Conservation (phyloP, 1,140 invertebrate species). For the Cyphomyrmex costatus region DNA sequence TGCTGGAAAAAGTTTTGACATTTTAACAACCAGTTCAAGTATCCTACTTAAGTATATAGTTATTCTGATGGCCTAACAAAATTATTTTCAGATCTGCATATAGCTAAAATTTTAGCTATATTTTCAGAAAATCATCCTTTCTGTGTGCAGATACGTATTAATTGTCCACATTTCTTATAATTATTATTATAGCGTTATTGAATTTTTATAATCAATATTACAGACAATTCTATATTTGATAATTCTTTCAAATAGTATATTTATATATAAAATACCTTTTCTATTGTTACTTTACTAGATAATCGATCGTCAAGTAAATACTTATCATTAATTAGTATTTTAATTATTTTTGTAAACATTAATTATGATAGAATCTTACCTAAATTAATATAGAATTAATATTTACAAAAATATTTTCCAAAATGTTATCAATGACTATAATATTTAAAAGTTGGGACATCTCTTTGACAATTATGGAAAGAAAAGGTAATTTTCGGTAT, state of each 20-base stretch:
- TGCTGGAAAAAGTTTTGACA: too few species aligned
- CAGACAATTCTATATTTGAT: neutral
- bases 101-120: too few species aligned
- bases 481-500: neutral
- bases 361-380: neutral
- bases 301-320: too few species aligned
- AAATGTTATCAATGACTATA: neutral
- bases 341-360: neutral
- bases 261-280: neutral
- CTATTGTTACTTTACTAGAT: neutral
- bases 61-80: too few species aligned
- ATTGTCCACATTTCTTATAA: neutral
- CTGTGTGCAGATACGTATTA: neutral
- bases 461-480: neutral
- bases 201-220: too few species aligned
- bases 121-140: too few species aligned
- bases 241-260: neutral
- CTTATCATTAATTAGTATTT: too few species aligned
- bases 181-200: neutral
- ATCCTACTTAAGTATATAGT: too few species aligned
- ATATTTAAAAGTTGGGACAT: neutral
- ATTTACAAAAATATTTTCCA: slow-evolving; percentile 3
- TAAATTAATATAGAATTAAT: neutral
- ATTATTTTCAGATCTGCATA: too few species aligned
- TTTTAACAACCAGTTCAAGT: too few species aligned